Base-by-base conservation (phyloP, 2,888 invertebrate genomes). In the Drosophila acutilabella region DNA sequence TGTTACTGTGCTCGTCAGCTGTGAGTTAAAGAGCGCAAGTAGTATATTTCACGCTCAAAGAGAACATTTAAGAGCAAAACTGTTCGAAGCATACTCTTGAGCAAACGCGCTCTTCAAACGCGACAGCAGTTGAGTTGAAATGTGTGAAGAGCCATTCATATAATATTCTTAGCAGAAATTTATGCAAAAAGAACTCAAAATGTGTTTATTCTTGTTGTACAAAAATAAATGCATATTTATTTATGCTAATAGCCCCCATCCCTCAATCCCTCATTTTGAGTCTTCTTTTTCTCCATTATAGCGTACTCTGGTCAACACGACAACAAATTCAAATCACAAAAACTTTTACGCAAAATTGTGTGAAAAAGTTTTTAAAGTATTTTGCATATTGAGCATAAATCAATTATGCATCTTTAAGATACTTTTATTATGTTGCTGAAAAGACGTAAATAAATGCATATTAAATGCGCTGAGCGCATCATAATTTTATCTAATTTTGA, bases 391-490 rank as follows among this genome's bases (percentile, higher is more conserved):
- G 69, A 68, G 80, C 85, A 71, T 81, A 80, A 87, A 81, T 83
- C 83, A 87, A 86, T 87, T 83, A 84, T 87, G 80, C 68, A 87
- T 73, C 64, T 56, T 64, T 59, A 42, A 78, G 56, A 75, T 80
- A 81, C 62, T 82, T 76, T 75, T 69, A 45, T 45, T 45, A 20
- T 47, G 57, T 38, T 14, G 20, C n/a, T 44, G 2, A 6, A 23
- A 8, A 30, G 23, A 8, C 26, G 36, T 16, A 42, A 16, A 45
- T 18, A 23, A 16, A n/a, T 38, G 54, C 50, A 68, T 26, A 52
- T 33, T 13, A 44, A 54, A 53, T 69, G 42, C 48, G 13, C 40
- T 56, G n/a, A n/a, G 30, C 20, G 44, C 48, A 65, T 52, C 40
- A 33, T 70, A 77, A 69, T 74, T 71, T 61, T 14, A 58, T 69